Evolutionary conservation across 2,888 invertebrate species (phyloP).

Genomic region (Euplagia quadripunctaria): DNA sequence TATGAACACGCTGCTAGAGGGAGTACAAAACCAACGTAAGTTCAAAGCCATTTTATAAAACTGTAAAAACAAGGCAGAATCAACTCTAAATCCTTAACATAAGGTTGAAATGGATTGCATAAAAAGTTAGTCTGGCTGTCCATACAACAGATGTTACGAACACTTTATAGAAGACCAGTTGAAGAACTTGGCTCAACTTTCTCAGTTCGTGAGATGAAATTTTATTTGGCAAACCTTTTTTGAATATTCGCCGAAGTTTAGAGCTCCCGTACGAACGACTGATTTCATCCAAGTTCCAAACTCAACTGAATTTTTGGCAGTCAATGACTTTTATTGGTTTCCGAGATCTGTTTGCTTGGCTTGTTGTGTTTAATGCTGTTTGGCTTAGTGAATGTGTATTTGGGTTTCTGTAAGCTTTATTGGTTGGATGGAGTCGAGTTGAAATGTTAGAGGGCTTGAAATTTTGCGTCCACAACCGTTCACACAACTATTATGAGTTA

Average conservation of each 20-base stretch:
- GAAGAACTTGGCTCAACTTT: constrained; percentile 70
- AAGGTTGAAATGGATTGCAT: constrained; percentile 38
- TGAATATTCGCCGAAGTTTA: constrained; percentile 71
- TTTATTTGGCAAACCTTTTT: constrained; percentile 78
- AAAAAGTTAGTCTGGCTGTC: constrained; percentile 63
- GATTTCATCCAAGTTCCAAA: constrained; percentile 45
- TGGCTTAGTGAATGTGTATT: constrained; percentile 19
- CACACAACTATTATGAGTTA: constrained; percentile 2
- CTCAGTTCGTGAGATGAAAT: constrained; percentile 79
- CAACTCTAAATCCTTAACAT: constrained; percentile 35
- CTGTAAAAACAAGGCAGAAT: constrained; percentile 30
- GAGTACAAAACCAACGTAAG: constrained; percentile 75
- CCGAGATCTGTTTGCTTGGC: constrained; percentile 39
- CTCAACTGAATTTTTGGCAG: constrained; percentile 53
- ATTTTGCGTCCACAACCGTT: background rate
- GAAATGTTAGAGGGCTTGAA: constrained; percentile 16
- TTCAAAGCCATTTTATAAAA: constrained; percentile 43
- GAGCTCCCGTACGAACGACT: constrained; percentile 42
- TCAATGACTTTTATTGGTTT: constrained; percentile 57
- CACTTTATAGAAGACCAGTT: constrained; percentile 71
- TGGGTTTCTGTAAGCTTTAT: constrained; percentile 26
- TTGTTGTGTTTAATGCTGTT: constrained; percentile 40
- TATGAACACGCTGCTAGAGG: constrained; percentile 73
- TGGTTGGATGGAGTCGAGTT: constrained; percentile 21
- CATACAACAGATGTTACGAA: constrained; percentile 83